Evolutionary conservation across 2,888 invertebrate genomes (phyloP).

Genomic region (Halocaridina rubra): DNA sequence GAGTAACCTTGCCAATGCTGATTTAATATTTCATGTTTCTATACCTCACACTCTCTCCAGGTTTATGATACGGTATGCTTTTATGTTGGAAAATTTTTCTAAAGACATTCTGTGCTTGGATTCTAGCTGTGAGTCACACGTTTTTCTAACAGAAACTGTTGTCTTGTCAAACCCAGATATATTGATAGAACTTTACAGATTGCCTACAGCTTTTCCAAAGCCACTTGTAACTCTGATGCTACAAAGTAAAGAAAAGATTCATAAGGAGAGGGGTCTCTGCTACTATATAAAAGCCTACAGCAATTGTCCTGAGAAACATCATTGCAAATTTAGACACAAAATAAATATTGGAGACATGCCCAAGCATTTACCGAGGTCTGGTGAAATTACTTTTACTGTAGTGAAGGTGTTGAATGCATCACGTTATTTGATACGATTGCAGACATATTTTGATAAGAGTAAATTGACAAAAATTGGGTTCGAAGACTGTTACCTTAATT

Average conservation of each 20-base stretch:
- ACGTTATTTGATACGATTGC: conserved; percentile 48
- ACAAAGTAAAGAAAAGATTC: neutral
- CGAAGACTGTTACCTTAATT: conserved; percentile 19
- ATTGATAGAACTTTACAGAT: conserved; percentile 25
- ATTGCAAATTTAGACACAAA: conserved; percentile 52
- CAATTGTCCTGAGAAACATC: conserved; percentile 15
- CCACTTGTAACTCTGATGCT: neutral
- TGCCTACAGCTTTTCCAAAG: conserved; percentile 7
- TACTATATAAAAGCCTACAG: conserved; percentile 60
- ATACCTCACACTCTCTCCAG: conserved; percentile 11
- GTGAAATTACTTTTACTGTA: conserved; percentile 45
- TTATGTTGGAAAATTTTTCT: conserved; percentile 45
- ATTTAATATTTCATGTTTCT: conserved; percentile 36
- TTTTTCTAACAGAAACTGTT: conserved; percentile 16
- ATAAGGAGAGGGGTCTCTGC: conserved; percentile 22
- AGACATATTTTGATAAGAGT: conserved; percentile 19
- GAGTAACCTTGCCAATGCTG: conserved; percentile 47
- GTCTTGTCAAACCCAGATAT: conserved; percentile 6
- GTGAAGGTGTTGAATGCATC: conserved; percentile 58
- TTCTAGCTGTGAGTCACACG: conserved; percentile 40
- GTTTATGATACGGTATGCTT: conserved; percentile 46
- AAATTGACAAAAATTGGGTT: conserved; percentile 12
- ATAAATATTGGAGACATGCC: conserved; percentile 28
- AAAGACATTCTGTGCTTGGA: neutral
- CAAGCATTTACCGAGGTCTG: conserved; percentile 20